Evolutionary conservation across 2,888 invertebrate genomes (phyloP).

Genomic region (Oligia fasciuncula): DNA sequence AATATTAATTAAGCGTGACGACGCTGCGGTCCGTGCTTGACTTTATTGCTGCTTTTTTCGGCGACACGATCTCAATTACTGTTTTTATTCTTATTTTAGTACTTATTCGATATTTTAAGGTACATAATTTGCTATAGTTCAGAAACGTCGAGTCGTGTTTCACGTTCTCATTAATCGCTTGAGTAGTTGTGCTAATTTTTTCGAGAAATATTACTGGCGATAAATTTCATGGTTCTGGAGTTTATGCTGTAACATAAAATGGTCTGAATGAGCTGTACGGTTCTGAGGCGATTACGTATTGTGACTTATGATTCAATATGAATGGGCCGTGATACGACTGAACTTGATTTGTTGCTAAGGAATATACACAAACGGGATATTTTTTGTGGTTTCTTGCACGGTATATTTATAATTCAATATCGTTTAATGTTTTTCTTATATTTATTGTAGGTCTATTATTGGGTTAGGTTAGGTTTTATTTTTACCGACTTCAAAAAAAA

Average conservation of each 20-base stretch:
- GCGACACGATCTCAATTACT: slow-evolving; percentile 82
- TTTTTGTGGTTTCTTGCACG: slow-evolving; percentile 40
- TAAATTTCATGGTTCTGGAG: slow-evolving; percentile 84
- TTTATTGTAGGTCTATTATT: not conserved
- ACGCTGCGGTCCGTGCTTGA: slow-evolving; percentile 74
- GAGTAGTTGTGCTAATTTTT: slow-evolving; percentile 88
- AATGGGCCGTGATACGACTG: slow-evolving; percentile 70
- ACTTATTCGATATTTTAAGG: slow-evolving; percentile 84
- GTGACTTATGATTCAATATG: slow-evolving; percentile 77
- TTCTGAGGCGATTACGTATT: slow-evolving; percentile 75
- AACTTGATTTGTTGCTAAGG: slow-evolving; percentile 66
- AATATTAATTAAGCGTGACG: slow-evolving; percentile 86
- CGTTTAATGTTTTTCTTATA: slow-evolving; percentile 25
- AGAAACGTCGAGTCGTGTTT: slow-evolving; percentile 83
- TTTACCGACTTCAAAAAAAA: too few relatives aligned
- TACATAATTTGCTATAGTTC: slow-evolving; percentile 84
- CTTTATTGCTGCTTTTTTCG: slow-evolving; percentile 83
- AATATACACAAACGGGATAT: slow-evolving; percentile 49
- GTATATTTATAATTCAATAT: slow-evolving; percentile 28
- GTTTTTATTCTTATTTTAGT: slow-evolving; percentile 75
- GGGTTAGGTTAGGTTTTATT: not conserved
- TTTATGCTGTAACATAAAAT: slow-evolving; percentile 82
- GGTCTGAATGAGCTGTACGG: slow-evolving; percentile 75
- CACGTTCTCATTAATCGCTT: slow-evolving; percentile 88
- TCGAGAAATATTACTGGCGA: slow-evolving; percentile 83